Conservation (phyloP, 2,797 vertebrate species). For the Enteromius treurensis region DNA sequence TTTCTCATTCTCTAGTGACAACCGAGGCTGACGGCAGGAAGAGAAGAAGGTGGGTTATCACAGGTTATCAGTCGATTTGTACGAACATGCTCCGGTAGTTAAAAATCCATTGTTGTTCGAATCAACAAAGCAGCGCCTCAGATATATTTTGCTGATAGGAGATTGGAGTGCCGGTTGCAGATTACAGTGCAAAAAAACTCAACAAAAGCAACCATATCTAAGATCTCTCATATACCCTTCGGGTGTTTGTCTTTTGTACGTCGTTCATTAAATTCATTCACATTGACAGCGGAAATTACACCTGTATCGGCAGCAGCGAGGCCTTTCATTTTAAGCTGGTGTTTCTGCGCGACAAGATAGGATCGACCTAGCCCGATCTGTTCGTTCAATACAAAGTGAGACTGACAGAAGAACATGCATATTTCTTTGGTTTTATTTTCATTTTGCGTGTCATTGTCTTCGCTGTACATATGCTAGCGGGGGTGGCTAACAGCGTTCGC, state of each 20-base stretch:
- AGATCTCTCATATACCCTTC: slow-evolving; percentile 37
- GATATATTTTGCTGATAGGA: slow-evolving; percentile 8
- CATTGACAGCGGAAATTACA: slow-evolving; percentile 35
- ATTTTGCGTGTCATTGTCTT: slow-evolving; percentile 39
- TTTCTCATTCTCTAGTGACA: not conserved
- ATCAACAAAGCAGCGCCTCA: slow-evolving; percentile 25
- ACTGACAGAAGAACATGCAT: slow-evolving; percentile 15
- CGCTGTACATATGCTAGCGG: slow-evolving; percentile 40
- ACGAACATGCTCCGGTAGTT: slow-evolving; percentile 26
- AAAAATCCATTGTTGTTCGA: slow-evolving; percentile 35
- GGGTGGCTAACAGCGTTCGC: slow-evolving; percentile 34
- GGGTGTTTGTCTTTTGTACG: not conserved
- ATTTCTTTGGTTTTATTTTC: slow-evolving; percentile 38
- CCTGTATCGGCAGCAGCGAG: not conserved
- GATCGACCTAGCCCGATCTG: not conserved
- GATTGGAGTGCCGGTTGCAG: not conserved
- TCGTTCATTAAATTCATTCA: slow-evolving; percentile 25
- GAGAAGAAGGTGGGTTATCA: slow-evolving; percentile 14
- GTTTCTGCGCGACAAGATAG: not conserved
- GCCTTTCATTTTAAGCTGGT: slow-evolving; percentile 23
- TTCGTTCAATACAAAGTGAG: not conserved
- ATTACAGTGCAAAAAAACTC: not conserved
- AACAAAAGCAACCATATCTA: slow-evolving; percentile 21
- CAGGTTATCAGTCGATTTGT: slow-evolving; percentile 25
- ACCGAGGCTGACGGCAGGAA: not conserved